phyloP scores from a whole-genome alignment of 2,888 invertebrate species.

The Drosophila multiciliata region DNA sequence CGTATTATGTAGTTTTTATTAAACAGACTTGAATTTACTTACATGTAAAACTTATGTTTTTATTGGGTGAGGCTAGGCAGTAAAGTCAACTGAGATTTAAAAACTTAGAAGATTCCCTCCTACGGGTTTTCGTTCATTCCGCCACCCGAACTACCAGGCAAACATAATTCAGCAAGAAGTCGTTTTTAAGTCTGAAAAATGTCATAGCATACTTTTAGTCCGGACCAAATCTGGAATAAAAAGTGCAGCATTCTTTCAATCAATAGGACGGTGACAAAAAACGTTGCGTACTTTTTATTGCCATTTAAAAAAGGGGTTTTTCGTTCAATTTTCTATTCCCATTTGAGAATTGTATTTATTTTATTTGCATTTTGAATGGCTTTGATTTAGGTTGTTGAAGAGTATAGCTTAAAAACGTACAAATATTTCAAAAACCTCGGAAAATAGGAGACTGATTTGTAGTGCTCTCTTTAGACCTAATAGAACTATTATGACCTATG shows the following conservation, averaged over 20 bases:
- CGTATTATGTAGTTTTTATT: slow-evolving; percentile 56
- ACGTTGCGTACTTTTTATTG: not conserved
- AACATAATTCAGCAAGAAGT: not conserved
- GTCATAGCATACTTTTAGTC: not conserved
- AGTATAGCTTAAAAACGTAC: not conserved
- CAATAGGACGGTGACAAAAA: not conserved
- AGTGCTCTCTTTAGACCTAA: not conserved
- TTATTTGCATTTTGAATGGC: not conserved
- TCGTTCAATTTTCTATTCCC: not conserved
- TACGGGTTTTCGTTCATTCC: not conserved
- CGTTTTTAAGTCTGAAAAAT: not conserved
- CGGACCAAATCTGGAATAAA: too few species aligned
- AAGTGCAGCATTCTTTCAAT: not conserved
- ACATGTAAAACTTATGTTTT: not conserved
- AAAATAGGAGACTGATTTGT: not conserved
- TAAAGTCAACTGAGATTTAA: not conserved
- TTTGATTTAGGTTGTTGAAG: not conserved
- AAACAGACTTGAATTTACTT: slow-evolving; percentile 25
- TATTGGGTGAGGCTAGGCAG: not conserved
- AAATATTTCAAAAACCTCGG: not conserved
- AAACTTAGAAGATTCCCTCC: not conserved
- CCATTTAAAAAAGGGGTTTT: not conserved
- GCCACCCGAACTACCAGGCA: not conserved
- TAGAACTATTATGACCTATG: not conserved
- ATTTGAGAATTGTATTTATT: not conserved